These are phyloP conservation scores for Catocala sponsa DNA, from an alignment of 2,888 invertebrate genomes.

Conservation along the genomic window DNA sequence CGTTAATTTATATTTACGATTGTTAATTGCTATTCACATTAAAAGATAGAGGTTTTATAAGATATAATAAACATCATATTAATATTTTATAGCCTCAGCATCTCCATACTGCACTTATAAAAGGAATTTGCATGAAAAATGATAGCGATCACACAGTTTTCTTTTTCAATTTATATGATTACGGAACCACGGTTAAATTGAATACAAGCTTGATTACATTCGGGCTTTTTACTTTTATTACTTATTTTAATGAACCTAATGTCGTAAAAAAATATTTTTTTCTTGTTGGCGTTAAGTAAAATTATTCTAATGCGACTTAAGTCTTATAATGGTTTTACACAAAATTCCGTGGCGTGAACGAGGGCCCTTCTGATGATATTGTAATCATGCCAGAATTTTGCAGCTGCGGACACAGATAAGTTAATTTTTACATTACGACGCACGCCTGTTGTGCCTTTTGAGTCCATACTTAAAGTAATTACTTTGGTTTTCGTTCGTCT, in stretches of 20 bases:
- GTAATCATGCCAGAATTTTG: slow-evolving; percentile 23
- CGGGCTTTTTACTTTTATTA: slow-evolving; percentile 34
- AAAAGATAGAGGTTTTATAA: slow-evolving; percentile 23
- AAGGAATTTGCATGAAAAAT: slow-evolving; percentile 31
- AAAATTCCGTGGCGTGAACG: slow-evolving; percentile 25
- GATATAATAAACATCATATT: slow-evolving; percentile 25
- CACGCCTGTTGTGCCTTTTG: not conserved
- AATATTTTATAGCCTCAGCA: slow-evolving; percentile 17
- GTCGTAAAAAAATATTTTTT: slow-evolving; percentile 46
- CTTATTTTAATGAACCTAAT: slow-evolving; percentile 45
- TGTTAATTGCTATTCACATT: slow-evolving; percentile 20
- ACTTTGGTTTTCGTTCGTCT: not conserved
- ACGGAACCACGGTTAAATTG: not conserved
- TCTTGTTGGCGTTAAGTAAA: slow-evolving; percentile 23
- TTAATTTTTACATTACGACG: slow-evolving; percentile 2
- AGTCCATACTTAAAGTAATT: slow-evolving; percentile 2
- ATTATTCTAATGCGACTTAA: slow-evolving; percentile 26
- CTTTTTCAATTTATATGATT: slow-evolving; percentile 14
- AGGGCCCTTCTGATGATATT: slow-evolving; percentile 20
- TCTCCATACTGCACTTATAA: slow-evolving; percentile 14
- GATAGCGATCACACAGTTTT: slow-evolving; percentile 10
- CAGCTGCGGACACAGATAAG: slow-evolving; percentile 6
- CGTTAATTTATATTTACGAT: slow-evolving; percentile 25
- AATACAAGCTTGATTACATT: slow-evolving; percentile 13
- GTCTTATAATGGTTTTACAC: slow-evolving; percentile 35